phyloP scores from a whole-genome alignment of 1,140 invertebrate genomes.

The Drosophila sturtevanti region DNA sequence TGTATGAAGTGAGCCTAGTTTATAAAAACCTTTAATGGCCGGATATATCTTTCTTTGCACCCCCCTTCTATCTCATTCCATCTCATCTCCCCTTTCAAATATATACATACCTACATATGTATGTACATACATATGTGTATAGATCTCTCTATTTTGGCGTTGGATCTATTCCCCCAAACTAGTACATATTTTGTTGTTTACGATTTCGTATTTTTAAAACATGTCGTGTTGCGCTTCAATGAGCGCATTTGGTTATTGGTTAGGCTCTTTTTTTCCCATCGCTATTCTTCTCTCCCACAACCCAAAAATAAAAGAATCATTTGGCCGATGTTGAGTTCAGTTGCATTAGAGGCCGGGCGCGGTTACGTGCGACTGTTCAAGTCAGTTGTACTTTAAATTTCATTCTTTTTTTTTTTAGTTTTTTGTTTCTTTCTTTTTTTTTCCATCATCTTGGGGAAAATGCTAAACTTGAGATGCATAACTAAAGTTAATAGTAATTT shows the following conservation, averaged over 20 bases:
- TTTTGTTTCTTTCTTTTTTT: slow-evolving; percentile 6
- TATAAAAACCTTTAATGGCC: slow-evolving; percentile 16
- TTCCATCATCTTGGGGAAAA: slow-evolving; percentile 6
- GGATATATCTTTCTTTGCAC: slow-evolving; percentile 12
- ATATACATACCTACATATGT: neutral
- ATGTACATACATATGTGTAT: too few species aligned
- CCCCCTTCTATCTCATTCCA: too few species aligned
- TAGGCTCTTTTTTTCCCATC: slow-evolving; percentile 20
- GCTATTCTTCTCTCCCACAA: slow-evolving; percentile 25
- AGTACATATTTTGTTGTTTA: slow-evolving; percentile 47
- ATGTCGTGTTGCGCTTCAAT: slow-evolving; percentile 56
- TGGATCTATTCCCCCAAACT: slow-evolving; percentile 19
- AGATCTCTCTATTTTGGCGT: neutral
- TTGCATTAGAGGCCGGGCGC: slow-evolving; percentile 63
- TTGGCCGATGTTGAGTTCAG: slow-evolving; percentile 47
- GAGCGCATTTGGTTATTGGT: slow-evolving; percentile 50
- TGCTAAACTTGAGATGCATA: slow-evolving; percentile 32
- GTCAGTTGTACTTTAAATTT: slow-evolving; percentile 53
- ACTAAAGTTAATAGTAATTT: slow-evolving; percentile 14
- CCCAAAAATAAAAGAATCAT: slow-evolving; percentile 69
- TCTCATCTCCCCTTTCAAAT: neutral
- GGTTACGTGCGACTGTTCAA: slow-evolving; percentile 66
- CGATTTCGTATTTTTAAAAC: slow-evolving; percentile 60
- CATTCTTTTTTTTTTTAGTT: slow-evolving; percentile 1
- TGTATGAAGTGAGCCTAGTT: neutral